Evolutionary conservation across 2,113 vertebrate species (phyloP).

Genomic region (Scartelaos histophorus): DNA sequence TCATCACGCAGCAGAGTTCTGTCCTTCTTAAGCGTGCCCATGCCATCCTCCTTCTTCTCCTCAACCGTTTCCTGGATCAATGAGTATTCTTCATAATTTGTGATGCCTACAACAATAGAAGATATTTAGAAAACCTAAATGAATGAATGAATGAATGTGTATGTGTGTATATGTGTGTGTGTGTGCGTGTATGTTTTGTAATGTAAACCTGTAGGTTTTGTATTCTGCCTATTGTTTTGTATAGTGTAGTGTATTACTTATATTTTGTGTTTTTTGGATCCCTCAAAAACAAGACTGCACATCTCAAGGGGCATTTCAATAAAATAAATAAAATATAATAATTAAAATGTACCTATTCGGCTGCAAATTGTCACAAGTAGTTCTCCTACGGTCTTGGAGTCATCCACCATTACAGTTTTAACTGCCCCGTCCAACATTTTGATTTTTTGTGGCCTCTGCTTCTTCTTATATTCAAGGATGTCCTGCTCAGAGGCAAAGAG

Average conservation of each 20-base stretch:
- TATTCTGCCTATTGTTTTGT: too few relatives aligned
- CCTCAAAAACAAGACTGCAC: too few relatives aligned
- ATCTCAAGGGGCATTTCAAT: too few relatives aligned
- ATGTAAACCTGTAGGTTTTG: too few relatives aligned
- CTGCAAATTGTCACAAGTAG: constrained; percentile 97
- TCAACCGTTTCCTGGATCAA: constrained; percentile 92
- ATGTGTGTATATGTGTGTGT: too few relatives aligned
- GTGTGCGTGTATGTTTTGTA: too few relatives aligned
- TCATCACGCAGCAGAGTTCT: constrained; percentile 91
- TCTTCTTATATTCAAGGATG: constrained; percentile 97
- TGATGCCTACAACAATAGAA: constrained; percentile 84
- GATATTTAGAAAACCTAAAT: not conserved
- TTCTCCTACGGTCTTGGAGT: constrained; percentile 98
- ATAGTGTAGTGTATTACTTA: too few relatives aligned
- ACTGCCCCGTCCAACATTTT: constrained; percentile 96
- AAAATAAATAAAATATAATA: too few relatives aligned
- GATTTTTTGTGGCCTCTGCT: constrained; percentile 97
- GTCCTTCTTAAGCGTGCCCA: constrained; percentile 93
- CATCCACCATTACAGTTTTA: constrained; percentile 99
- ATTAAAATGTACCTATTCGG: constrained; percentile 95
- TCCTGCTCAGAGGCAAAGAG: constrained; percentile 77
- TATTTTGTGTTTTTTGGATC: too few relatives aligned
- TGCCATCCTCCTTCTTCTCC: constrained; percentile 95
- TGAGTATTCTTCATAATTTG: constrained; percentile 98
- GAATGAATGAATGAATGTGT: too few relatives aligned